Percentiles rank a stretch among this genome's conserved stretches.
Conservation (phyloP, 2,888 invertebrate species). For the Ametastegia equiseti region DNA sequence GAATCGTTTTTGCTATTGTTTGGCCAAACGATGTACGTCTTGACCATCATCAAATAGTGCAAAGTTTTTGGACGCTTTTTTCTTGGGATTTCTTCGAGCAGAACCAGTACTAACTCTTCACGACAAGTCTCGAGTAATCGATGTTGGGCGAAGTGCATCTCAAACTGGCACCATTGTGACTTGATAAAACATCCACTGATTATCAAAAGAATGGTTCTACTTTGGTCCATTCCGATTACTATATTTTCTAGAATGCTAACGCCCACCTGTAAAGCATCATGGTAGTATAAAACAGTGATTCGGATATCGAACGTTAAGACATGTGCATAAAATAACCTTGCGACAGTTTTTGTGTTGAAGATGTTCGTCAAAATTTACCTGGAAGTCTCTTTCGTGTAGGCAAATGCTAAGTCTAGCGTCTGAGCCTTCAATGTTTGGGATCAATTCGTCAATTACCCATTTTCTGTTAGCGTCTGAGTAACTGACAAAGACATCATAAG, state of each 20-base stretch:
- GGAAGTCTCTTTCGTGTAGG: conserved; percentile 85
- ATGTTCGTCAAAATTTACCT: conserved; percentile 73
- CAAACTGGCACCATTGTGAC: conserved; percentile 87
- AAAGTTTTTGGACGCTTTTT: conserved; percentile 80
- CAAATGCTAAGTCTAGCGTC: conserved; percentile 81
- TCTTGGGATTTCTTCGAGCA: conserved; percentile 82
- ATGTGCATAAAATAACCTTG: background rate
- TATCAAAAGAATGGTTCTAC: conserved; percentile 81
- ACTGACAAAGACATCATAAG: conserved; percentile 85
- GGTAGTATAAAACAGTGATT: background rate
- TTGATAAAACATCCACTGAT: conserved; percentile 81
- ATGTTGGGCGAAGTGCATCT: conserved; percentile 85
- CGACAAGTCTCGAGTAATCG: conserved; percentile 81
- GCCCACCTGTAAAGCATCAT: conserved; percentile 78
- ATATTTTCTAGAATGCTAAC: conserved; percentile 85
- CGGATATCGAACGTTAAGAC: background rate
- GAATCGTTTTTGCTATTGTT: conserved; percentile 63
- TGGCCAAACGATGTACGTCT: conserved; percentile 85
- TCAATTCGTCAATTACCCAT: conserved; percentile 82
- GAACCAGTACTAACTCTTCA: conserved; percentile 81
- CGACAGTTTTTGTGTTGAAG: background rate
- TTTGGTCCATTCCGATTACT: conserved; percentile 83
- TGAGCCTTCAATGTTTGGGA: conserved; percentile 80
- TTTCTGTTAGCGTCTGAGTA: conserved; percentile 82
- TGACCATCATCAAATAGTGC: conserved; percentile 83